Base-by-base conservation (phyloP, 2,113 vertebrate species). In the Budorcas taxicolor region DNA sequence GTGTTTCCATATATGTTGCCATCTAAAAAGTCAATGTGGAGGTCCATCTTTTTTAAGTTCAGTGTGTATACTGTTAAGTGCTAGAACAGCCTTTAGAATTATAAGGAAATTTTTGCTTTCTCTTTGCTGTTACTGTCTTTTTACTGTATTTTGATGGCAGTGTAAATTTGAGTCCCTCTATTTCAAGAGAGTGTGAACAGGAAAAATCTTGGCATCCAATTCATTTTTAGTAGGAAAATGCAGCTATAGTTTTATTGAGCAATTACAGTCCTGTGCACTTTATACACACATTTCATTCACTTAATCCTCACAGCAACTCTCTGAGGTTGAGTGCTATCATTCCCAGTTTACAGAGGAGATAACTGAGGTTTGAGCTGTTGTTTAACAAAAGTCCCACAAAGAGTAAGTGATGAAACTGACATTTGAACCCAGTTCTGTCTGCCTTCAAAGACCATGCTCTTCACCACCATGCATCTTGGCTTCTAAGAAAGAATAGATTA, bases 41-140 rank as follows among this genome's bases (percentile, higher is more conserved):
- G 53, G 57, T 96, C 98, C 93, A 58, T 95, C 87, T 50, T 92
- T 76, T 93, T 87, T 85, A 85, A 84, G 31, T 94, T 95, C 55
- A 78, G 0, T 53, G 12, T 52, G 6, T 81, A 12, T 43, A 60
- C 12, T 87, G 12, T 88, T 88, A 43, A 92, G 94, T 97, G 62
- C 29, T 82, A 89, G 19, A 85, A 95, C 27, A 87, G 27, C 50
- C 47, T 97, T 97, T 87, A 55, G 43, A 90, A 93, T 40, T 36
- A 21, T 21, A 25, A 64, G 40, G 82, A 84, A 93, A 85, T 45
- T 67, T 96, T 81, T 80, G 19, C 40, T 96, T 95, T 83, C 33
- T 64, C 82, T 94, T 78, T 57, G 31, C 15, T 98, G 96, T 98
- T 97, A 14, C 47, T 64, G 11, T 94, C 31, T 62, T 58, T 88